phyloP scores from a whole-genome alignment of 2,797 vertebrate genomes.

The Acrocephalus scirpaceus region DNA sequence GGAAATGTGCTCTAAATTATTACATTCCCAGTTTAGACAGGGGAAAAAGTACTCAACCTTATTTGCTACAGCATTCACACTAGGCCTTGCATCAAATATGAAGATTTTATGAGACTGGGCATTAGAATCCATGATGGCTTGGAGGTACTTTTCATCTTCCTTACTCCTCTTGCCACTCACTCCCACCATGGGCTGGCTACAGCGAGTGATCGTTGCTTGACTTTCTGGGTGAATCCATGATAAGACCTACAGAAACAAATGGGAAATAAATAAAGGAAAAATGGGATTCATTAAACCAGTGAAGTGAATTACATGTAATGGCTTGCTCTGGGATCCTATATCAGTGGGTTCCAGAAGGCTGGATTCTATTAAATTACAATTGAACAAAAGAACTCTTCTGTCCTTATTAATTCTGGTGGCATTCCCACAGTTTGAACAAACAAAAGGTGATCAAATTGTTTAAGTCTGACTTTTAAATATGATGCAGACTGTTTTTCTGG shows the following conservation, averaged over 20 bases:
- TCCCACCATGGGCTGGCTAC: conserved; percentile 95
- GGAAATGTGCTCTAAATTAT: background rate
- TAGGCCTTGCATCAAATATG: conserved; percentile 95
- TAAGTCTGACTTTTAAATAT: background rate
- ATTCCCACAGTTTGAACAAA: background rate
- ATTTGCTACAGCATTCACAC: conserved; percentile 94
- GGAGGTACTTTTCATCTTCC: conserved; percentile 96
- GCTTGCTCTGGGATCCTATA: background rate
- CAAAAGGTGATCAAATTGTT: background rate
- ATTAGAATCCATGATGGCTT: conserved; percentile 97
- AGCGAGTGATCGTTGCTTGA: conserved; percentile 93
- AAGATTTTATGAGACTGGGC: conserved; percentile 99
- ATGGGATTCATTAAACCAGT: background rate
- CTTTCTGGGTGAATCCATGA: conserved; percentile 99
- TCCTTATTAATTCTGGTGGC: background rate
- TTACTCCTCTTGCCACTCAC: conserved; percentile 93
- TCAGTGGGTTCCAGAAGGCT: background rate
- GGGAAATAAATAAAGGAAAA: background rate
- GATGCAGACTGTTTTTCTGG: background rate
- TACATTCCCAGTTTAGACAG: background rate
- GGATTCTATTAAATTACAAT: background rate
- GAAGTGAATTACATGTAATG: background rate
- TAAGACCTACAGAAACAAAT: conserved; percentile 81
- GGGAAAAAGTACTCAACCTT: conserved; percentile 79
- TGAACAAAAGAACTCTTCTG: background rate